Conservation (phyloP, 2,113 vertebrate genomes). For the Thinocorus orbignyianus region DNA sequence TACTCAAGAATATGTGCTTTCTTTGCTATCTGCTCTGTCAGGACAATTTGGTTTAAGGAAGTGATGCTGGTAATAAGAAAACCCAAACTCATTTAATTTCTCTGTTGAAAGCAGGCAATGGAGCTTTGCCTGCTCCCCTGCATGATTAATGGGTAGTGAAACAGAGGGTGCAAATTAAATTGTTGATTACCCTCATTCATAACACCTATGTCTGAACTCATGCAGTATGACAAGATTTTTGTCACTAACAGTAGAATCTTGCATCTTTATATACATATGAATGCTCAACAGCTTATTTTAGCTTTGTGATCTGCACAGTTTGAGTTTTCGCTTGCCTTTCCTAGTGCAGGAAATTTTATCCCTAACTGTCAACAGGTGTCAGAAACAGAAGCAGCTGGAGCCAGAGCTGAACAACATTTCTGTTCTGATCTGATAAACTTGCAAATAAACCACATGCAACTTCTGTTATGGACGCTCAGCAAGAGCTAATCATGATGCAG, state of each 20-base stretch:
- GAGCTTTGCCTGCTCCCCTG: background rate
- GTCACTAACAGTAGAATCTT: background rate
- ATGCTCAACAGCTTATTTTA: background rate
- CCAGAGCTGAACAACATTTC: conserved; percentile 15
- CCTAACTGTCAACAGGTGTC: conserved; percentile 50
- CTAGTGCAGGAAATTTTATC: conserved; percentile 25
- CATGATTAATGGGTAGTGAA: background rate
- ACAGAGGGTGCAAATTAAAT: background rate
- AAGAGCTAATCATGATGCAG: background rate
- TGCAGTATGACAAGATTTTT: background rate
- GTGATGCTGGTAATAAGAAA: background rate
- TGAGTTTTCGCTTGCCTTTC: background rate
- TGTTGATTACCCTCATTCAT: background rate
- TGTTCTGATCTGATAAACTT: conserved; percentile 48
- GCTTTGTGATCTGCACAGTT: background rate
- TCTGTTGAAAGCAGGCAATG: background rate
- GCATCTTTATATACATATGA: background rate
- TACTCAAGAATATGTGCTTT: fast-evolving
- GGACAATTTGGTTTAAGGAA: background rate
- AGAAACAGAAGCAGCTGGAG: conserved; percentile 44
- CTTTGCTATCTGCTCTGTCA: background rate
- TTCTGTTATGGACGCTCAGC: background rate
- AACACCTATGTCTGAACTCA: background rate
- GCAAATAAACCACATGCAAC: conserved; percentile 11
- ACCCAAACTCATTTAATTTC: background rate